Evolutionary conservation across 2,888 invertebrate species (phyloP), one percentile per base, ranked within the genome.

Genomic region (Trichogramma evanescens): DNA sequence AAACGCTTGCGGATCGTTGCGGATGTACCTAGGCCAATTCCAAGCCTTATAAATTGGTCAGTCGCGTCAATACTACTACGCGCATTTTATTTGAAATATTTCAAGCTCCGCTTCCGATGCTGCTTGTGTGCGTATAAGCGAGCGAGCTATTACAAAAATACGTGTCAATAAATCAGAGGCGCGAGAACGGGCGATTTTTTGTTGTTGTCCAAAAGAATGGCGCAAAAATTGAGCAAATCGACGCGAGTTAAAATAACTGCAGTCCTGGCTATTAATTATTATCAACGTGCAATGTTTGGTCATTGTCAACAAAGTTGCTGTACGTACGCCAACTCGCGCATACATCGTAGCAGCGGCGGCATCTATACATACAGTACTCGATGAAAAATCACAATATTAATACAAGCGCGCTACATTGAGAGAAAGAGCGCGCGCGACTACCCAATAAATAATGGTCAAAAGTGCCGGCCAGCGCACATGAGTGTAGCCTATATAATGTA

Each of bases 361-460:
- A 26, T 26, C 26, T 26, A 26, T 3, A 26, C 26, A 26, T 26
- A 26, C 26, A 26, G 26, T 26, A 26, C 2, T 26, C 26, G 26
- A 26, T 26, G 26, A 60, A 58, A 53, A 55, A 58, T 62, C 55
- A 62, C 48, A 55, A 62, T 58, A 62, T 62, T 58, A 62, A 62
- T 58, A 62, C 45, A 51, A 46, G 58, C 45, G 45, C n/a, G 52
- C 8, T n/a, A 40, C 48, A 46, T 13, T 42, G 62, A 49, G 54
- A 26, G 26, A 26, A 26, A 26, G 26, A 26, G 26, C 41, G 58
- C 58, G 51, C 51, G 9, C 50, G 55, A 50, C 58, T 56, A 48
- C 40, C 52, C 62, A 49, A 62, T 62, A 51, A 62, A 62, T 62
- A 62, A 62, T 52, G 42, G 42, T 13, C 51, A 58, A 61, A 62